A percentile compares a stretch with the other conserved stretches of the same genome.
Evolutionary conservation across 2,888 invertebrate genomes (phyloP).

Genomic region (Glaucopsyche alexis): DNA sequence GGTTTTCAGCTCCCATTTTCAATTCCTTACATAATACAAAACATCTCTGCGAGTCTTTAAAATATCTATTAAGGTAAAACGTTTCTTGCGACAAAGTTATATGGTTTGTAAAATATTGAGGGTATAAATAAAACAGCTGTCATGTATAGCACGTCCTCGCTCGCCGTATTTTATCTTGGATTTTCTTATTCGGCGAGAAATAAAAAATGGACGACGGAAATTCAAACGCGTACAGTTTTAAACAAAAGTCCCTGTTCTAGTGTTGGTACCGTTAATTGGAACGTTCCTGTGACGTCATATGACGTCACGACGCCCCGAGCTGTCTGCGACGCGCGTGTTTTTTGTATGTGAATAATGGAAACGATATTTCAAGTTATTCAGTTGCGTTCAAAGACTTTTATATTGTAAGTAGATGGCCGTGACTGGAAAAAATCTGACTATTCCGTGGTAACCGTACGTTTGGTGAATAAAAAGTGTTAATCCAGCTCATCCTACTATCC

Average conservation of each 20-base stretch:
- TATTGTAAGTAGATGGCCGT: no score
- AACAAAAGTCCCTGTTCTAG: constrained; percentile 44
- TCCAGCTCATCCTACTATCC: no score
- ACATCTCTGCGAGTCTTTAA: constrained; percentile 39
- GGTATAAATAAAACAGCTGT: constrained; percentile 74
- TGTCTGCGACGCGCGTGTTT: constrained; percentile 31
- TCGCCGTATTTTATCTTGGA: constrained; percentile 72
- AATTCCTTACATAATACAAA: neutral
- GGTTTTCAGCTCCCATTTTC: neutral
- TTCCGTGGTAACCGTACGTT: no score
- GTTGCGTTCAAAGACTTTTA: neutral
- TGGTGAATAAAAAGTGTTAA: no score
- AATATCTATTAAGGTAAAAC: constrained; percentile 73
- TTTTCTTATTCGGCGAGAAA: constrained; percentile 65
- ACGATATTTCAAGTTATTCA: constrained; percentile 27
- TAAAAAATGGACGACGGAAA: constrained; percentile 61
- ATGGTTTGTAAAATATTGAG: constrained; percentile 78
- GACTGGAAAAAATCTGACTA: no score
- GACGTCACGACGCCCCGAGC: constrained; percentile 35
- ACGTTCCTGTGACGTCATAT: constrained; percentile 44
- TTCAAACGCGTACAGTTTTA: constrained; percentile 54
- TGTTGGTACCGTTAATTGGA: constrained; percentile 43
- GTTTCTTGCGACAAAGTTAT: constrained; percentile 72
- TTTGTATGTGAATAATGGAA: constrained; percentile 32
- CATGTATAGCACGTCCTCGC: constrained; percentile 72